Conservation (phyloP, 2,113 vertebrate species). For the Brachionichthys hirsutus region DNA sequence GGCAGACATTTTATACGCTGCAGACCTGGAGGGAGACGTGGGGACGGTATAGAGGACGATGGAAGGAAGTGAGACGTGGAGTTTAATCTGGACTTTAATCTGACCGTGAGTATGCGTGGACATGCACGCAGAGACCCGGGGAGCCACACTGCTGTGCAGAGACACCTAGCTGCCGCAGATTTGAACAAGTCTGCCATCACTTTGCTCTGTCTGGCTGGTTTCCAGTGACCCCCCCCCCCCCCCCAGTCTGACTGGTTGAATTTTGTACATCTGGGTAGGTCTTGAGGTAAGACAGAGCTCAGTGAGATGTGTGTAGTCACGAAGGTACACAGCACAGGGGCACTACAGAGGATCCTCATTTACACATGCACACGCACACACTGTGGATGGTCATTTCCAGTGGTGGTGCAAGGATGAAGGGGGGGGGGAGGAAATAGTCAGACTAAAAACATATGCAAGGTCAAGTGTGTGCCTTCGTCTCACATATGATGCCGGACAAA, state of each 20-base stretch:
- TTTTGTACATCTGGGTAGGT: slow-evolving; percentile 47
- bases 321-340: slow-evolving; percentile 52
- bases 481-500: slow-evolving; percentile 33
- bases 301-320: slow-evolving; percentile 41
- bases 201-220: slow-evolving; percentile 59
- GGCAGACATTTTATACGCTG: slow-evolving; percentile 2
- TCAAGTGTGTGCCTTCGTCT: slow-evolving; percentile 59
- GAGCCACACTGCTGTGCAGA: slow-evolving; percentile 56
- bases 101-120: slow-evolving; percentile 35
- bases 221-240: slow-evolving; percentile 35
- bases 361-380: slow-evolving; percentile 4
- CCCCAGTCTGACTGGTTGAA: slow-evolving; percentile 45
- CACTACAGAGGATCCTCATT: slow-evolving; percentile 58
- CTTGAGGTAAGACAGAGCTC: slow-evolving; percentile 46
- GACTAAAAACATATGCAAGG: slow-evolving; percentile 69
- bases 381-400: slow-evolving; percentile 37
- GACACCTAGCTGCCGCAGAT: slow-evolving; percentile 34
- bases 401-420: slow-evolving; percentile 42
- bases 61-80: slow-evolving; percentile 30
- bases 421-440: slow-evolving; percentile 58
- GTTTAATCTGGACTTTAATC: slow-evolving; percentile 11
- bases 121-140: slow-evolving; percentile 38
- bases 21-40: slow-evolving; percentile 2
- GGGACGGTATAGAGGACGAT: slow-evolving; percentile 16
- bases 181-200: slow-evolving; percentile 66